Evolutionary conservation across 2,797 vertebrate species (phyloP).

Genomic region (Sebastes steindachneri): DNA sequence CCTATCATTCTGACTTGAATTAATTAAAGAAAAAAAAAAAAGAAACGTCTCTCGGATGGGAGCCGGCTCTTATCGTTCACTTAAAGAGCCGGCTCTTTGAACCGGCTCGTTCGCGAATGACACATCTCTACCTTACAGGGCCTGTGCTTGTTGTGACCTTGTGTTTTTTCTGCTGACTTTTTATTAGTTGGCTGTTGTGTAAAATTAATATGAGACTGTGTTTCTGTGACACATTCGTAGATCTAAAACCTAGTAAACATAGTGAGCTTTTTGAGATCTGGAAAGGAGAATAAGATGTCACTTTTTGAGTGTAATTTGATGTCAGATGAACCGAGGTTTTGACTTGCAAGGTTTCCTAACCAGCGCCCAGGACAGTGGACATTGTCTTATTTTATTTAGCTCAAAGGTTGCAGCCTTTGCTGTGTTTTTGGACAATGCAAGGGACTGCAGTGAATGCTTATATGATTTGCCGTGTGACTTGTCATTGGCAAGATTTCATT

Average conservation of each 20-base stretch:
- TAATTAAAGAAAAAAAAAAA: no score
- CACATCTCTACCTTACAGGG: no score
- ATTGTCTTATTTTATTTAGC: background rate
- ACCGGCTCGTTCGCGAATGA: no score
- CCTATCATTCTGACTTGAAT: no score
- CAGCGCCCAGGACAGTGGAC: background rate
- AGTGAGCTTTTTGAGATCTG: background rate
- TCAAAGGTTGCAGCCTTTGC: background rate
- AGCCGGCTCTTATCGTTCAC: no score
- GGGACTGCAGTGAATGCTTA: background rate
- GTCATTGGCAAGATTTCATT: background rate
- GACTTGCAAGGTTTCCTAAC: background rate
- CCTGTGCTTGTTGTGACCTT: background rate
- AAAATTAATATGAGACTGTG: no score
- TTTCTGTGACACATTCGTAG: background rate
- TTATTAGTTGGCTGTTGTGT: background rate
- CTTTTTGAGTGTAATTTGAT: background rate
- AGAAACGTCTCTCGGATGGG: fast-evolving
- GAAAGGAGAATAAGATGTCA: background rate
- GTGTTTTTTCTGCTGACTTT: background rate
- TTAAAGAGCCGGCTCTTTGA: no score
- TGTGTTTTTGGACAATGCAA: background rate
- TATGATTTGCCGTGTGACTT: background rate
- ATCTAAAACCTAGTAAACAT: background rate
- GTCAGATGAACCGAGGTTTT: background rate